These are phyloP conservation scores for Oostethus manadensis DNA, from an alignment of 2,113 vertebrate species.

Conservation along the genomic window DNA sequence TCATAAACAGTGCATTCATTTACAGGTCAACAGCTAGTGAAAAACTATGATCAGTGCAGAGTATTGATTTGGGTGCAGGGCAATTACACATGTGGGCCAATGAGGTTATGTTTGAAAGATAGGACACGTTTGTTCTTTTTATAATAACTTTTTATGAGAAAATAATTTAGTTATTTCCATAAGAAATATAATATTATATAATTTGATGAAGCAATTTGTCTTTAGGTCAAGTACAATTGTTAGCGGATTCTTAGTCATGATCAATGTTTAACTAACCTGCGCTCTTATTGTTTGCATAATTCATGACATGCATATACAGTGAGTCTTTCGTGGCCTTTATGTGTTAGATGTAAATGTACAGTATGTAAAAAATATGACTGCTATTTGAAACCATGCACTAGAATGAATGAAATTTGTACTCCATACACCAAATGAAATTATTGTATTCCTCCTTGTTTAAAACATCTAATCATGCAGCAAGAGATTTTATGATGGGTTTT, in stretches of 20 bases:
- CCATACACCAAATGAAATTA: too few relatives aligned
- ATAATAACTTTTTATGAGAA: too few relatives aligned
- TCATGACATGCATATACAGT: background rate
- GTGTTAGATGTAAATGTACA: background rate
- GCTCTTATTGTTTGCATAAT: conserved; percentile 26
- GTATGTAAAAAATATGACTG: conserved; percentile 7
- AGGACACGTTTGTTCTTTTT: conserved; percentile 22
- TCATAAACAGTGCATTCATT: conserved; percentile 28
- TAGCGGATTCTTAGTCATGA: conserved; percentile 25
- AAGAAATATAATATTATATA: too few relatives aligned
- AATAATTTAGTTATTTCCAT: too few relatives aligned
- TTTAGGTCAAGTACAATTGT: conserved; percentile 5
- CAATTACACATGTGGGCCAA: conserved; percentile 37
- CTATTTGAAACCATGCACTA: background rate
- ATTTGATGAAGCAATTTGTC: conserved; percentile 29
- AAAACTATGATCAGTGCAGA: conserved; percentile 46
- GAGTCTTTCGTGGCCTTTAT: background rate
- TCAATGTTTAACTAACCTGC: conserved; percentile 8
- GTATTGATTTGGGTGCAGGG: conserved; percentile 38
- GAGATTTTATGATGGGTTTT: too few relatives aligned
- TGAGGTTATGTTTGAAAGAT: conserved; percentile 22
- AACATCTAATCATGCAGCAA: too few relatives aligned
- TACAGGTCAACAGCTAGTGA: conserved; percentile 29
- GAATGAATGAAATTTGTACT: background rate
- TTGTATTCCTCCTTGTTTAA: too few relatives aligned